Evolutionary conservation across 2,888 invertebrate genomes (phyloP), one percentile per base, ranked within the genome.

Genomic region (Chymomyza amoena): DNA sequence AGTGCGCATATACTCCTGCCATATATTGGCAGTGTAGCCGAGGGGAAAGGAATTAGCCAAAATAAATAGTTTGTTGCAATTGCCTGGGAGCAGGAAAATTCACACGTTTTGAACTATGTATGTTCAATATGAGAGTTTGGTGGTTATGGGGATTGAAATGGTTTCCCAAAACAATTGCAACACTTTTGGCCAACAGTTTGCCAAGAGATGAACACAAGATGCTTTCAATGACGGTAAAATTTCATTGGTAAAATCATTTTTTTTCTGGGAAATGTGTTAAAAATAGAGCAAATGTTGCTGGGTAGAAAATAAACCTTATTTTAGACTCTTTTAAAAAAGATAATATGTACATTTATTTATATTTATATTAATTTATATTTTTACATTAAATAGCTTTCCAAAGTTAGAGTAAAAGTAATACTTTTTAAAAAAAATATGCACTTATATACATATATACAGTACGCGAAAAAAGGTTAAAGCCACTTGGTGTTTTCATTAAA

Each of bases 11-110:
- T 32, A 32, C 32, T 32, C 0, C 32, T 32, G 1, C 32, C n/a
- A n/a, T 9, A 9, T 52, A 63, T 16, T 50, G 20, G 57, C 32
- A 59, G 32, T 57, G 9, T 7, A 25, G 50, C 65, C 36, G 54
- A 56, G 56, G 16, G 6, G 51, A 18, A n/a, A 9, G n/a, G 45
- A 45, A 45, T 45, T 51, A 62, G 57, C 16, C 64, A 66, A 66
- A 52, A 57, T 76, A 86, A 86, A 78, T 71, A 81, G 76, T 77
- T 74, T 73, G 68, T 68, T 76, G 73, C 79, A 59, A 15, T 59
- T 10, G 51, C 7, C 20, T 52, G 9, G 50, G 13, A 20, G 57
- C 51, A 32, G 18, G 6, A 36, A 69, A 70, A 63, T 68, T 61
- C 62, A 64, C 84, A 76, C 79, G 70, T 64, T 69, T 62, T 61